Base-by-base conservation (phyloP, 2,113 vertebrate species). In the Perca flavescens region DNA sequence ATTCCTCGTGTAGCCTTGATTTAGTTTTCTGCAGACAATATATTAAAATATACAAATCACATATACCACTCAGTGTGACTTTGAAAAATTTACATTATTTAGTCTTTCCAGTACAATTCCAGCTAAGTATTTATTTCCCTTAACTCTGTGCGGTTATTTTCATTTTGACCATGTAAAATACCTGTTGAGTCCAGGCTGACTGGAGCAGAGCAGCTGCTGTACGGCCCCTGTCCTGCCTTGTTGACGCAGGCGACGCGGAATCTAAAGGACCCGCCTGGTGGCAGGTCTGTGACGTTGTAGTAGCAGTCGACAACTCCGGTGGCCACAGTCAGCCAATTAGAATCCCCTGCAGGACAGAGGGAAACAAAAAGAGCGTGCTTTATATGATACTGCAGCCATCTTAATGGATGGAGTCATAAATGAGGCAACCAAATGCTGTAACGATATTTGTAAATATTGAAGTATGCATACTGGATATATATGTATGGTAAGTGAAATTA, bases 181-280 rank as follows among this genome's bases (percentile, higher is more conserved):
- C 97, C 97, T 94, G 88, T 74, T 0, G 76, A 73, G 54, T 96
- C 94, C 34, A 99, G 66, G 71, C 91, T 79, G 87, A 99, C 95
- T n/a, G 91, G 95, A 85, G 88, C 94, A 0, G 97, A 99, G 40
- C 81, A 87, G 79, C 76, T 96, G 90, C 98, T 99, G 91, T 97
- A 95, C 1, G 97, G 97, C 0, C 98, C 96, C 79, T 97, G 97
- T 36, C 98, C 98, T 0, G 98, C 97, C 66, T 97, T 98, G 89
- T 98, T 99, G 81, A 94, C 93, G 60, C 98, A 99, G 84, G 95
- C 95, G 70, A 99, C 97, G 0, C 97, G 95, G 91, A 99, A 99
- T 84, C 91, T 95, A 65, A 96, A 88, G 0, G 86, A 2, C 40
- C 94, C 88, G 0, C 95, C 90, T 0, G 84, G 5, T 25, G 96